Evolutionary conservation across 1,140 invertebrate genomes (phyloP).

Genomic region (Wiebesia pumilae): DNA sequence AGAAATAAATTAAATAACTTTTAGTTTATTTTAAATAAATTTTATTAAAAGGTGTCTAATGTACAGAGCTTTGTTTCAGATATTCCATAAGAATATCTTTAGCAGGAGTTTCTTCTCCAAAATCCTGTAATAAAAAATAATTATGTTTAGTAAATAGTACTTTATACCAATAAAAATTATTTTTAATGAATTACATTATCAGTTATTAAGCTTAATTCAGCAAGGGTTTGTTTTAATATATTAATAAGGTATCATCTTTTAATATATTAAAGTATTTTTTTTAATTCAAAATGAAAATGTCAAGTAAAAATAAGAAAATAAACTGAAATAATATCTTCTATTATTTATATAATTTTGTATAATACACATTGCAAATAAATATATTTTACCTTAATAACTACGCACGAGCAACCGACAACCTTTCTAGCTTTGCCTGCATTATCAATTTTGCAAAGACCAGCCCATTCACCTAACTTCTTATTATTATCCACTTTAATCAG

Average conservation of each 20-base stretch:
- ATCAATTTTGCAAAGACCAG: constrained; percentile 99
- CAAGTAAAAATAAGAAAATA: neutral
- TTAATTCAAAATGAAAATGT: neutral
- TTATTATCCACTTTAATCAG: constrained; percentile 98
- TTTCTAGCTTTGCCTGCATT: constrained; percentile 99
- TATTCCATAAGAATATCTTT: constrained; percentile 95
- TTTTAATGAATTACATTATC: neutral
- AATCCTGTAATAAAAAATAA: constrained; percentile 82
- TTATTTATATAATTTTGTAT: neutral
- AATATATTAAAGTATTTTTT: neutral
- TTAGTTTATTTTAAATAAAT: constrained; percentile 57
- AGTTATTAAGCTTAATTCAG: constrained; percentile 70
- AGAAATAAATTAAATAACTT: constrained; percentile 54
- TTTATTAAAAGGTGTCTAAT: constrained; percentile 71
- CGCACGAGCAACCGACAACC: constrained; percentile 98
- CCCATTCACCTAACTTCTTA: constrained; percentile 99
- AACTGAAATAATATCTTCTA: neutral
- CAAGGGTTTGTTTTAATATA: too few species aligned
- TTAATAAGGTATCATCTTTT: constrained; percentile 72
- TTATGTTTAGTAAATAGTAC: constrained; percentile 1
- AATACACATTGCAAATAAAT: constrained; percentile 29
- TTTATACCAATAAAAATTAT: neutral
- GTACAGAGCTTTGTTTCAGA: constrained; percentile 80
- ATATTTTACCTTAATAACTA: constrained; percentile 90
- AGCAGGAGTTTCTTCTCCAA: constrained; percentile 95